These are phyloP conservation scores for Tragelaphus buxtoni DNA, from an alignment of 2,113 vertebrate genomes.

Conservation along the genomic window DNA sequence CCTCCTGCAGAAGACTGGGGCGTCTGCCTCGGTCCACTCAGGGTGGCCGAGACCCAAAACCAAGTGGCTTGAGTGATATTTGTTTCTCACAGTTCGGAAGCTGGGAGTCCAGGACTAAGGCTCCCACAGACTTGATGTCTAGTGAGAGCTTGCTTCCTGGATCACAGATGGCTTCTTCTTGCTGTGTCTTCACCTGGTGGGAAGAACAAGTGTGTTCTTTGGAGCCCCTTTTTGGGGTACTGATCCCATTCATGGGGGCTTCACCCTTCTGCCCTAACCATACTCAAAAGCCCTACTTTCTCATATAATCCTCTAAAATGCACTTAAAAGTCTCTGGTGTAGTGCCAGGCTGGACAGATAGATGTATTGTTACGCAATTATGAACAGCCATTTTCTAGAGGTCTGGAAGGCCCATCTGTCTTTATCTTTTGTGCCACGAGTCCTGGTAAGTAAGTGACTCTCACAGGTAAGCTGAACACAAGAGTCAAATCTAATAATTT, in stretches of 20 bases:
- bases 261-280: neutral
- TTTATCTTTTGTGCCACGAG: neutral
- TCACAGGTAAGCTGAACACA: neutral
- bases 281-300: neutral
- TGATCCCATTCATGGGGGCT: too few relatives aligned
- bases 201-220: too few relatives aligned
- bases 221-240: neutral
- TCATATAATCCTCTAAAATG: neutral
- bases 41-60: accelerated
- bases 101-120: neutral
- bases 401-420: neutral
- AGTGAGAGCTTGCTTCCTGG: neutral
- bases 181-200: neutral
- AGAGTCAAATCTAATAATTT: neutral
- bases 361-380: too few relatives aligned
- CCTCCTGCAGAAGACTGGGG: too few relatives aligned
- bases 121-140: neutral
- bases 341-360: neutral
- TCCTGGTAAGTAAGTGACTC: neutral
- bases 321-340: neutral
- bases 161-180: neutral
- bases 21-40: accelerated
- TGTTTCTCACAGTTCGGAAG: neutral
- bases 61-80: neutral
- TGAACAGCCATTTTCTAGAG: neutral